Conservation (phyloP, 2,888 invertebrate species). For the Callimorpha dominula region DNA sequence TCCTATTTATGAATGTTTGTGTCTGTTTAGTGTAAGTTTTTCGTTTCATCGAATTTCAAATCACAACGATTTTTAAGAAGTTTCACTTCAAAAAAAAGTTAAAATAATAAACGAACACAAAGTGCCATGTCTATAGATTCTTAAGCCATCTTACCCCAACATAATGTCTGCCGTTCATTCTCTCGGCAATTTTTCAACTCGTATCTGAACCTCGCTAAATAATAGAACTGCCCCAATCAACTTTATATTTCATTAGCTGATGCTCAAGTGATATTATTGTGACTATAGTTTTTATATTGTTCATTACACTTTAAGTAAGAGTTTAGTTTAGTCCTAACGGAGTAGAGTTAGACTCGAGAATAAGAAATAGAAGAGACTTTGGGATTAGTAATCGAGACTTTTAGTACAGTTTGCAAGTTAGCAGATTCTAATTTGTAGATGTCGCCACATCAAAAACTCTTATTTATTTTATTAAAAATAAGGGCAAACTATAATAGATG, state of each 20-base stretch:
- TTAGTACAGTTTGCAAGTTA: not conserved
- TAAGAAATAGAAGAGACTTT: not conserved
- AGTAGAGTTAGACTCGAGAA: not conserved
- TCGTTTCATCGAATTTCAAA: too few relatives aligned
- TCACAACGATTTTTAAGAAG: too few relatives aligned
- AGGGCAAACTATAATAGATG: too few relatives aligned
- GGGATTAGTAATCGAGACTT: not conserved
- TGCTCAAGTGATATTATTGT: constrained; percentile 56
- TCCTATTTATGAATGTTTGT: too few relatives aligned
- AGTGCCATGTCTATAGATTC: constrained; percentile 42
- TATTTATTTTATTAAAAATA: too few relatives aligned
- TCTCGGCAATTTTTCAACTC: constrained; percentile 61
- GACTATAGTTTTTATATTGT: constrained; percentile 31
- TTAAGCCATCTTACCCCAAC: constrained; percentile 14
- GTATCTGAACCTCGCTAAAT: constrained; percentile 60
- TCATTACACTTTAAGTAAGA: constrained; percentile 1
- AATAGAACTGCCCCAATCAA: constrained; percentile 55
- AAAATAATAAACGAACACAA: not conserved
- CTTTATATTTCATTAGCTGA: constrained; percentile 71
- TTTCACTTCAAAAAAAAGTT: too few relatives aligned
- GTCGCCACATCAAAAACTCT: not conserved
- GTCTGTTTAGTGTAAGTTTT: too few relatives aligned
- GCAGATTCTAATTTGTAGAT: not conserved
- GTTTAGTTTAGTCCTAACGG: too few relatives aligned
- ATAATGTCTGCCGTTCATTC: constrained; percentile 44